These are phyloP conservation scores for Oncorhynchus tshawytscha DNA, from an alignment of 2,113 vertebrate species.

Conservation along the genomic window DNA sequence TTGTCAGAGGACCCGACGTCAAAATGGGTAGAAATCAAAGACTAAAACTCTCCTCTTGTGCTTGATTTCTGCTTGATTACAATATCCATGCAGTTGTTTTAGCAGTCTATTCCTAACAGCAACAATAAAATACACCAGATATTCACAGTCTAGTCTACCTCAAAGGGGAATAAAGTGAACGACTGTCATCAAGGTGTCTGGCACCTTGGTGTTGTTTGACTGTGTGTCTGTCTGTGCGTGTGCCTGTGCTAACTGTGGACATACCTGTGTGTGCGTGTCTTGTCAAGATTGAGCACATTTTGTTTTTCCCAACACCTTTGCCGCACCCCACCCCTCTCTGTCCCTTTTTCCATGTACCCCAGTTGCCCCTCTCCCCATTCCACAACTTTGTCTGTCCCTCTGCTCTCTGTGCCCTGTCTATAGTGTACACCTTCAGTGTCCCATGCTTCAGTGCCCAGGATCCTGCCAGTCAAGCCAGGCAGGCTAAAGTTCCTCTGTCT, in stretches of 20 bases:
- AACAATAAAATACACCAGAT: conserved; percentile 37
- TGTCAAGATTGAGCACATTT: conserved; percentile 6
- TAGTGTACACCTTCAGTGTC: too few species aligned
- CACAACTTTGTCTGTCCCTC: too few species aligned
- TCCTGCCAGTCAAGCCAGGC: too few species aligned
- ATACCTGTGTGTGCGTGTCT: conserved; percentile 1
- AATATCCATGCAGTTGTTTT: conserved; percentile 26
- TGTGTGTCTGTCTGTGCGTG: background rate
- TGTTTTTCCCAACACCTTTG: conserved; percentile 19
- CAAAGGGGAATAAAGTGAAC: background rate
- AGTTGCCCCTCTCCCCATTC: too few species aligned
- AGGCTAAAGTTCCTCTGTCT: too few species aligned
- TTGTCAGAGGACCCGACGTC: background rate
- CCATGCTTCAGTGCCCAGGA: too few species aligned
- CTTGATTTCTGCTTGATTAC: conserved; percentile 30
- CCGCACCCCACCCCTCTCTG: background rate
- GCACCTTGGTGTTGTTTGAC: background rate
- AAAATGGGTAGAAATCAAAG: conserved; percentile 24
- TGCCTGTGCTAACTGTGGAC: background rate
- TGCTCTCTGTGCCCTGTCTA: too few species aligned
- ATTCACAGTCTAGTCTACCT: conserved; percentile 22
- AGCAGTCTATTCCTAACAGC: conserved; percentile 15
- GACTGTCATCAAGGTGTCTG: conserved; percentile 46
- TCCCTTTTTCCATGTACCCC: conserved; percentile 4
- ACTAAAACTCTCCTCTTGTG: background rate